These are phyloP conservation scores for Trichopria drosophilae DNA, from an alignment of 2,888 invertebrate genomes.

Conservation along the genomic window DNA sequence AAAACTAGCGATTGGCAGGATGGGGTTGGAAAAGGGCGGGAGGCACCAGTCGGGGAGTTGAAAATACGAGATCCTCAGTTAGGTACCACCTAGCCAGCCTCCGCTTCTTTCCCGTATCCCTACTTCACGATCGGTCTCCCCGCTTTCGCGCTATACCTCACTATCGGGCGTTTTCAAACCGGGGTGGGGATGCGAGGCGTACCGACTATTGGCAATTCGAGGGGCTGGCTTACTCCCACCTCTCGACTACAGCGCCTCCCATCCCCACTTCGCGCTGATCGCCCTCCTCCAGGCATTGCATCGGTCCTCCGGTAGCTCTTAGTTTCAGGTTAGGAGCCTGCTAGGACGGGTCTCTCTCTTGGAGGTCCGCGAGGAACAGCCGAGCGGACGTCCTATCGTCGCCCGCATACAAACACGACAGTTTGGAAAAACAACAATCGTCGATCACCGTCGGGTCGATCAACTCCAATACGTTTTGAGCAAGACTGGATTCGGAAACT, in stretches of 20 bases:
- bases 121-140: conserved; percentile 34
- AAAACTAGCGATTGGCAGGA: conserved; percentile 55
- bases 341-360: conserved; percentile 57
- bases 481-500: too few relatives aligned
- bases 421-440: too few relatives aligned
- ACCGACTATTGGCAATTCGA: conserved; percentile 25
- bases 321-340: conserved; percentile 60
- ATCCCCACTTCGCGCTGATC: conserved; percentile 40
- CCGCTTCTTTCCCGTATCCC: conserved; percentile 51
- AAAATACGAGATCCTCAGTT: conserved; percentile 51
- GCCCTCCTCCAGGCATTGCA: conserved; percentile 57
- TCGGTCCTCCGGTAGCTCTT: conserved; percentile 57
- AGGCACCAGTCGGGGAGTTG: conserved; percentile 50
- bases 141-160: conserved; percentile 35
- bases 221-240: conserved; percentile 51
- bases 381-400: conserved; percentile 23
- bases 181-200: conserved; percentile 51
- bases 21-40: conserved; percentile 51
- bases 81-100: conserved; percentile 58
- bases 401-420: too few relatives aligned
- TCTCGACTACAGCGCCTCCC: conserved; percentile 41
- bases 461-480: too few relatives aligned
- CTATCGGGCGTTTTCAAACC: conserved; percentile 45
- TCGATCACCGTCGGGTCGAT: too few relatives aligned
- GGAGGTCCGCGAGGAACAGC: conserved; percentile 36